Base-by-base conservation (phyloP, 2,113 vertebrate genomes). In the Collichthys lucidus region DNA sequence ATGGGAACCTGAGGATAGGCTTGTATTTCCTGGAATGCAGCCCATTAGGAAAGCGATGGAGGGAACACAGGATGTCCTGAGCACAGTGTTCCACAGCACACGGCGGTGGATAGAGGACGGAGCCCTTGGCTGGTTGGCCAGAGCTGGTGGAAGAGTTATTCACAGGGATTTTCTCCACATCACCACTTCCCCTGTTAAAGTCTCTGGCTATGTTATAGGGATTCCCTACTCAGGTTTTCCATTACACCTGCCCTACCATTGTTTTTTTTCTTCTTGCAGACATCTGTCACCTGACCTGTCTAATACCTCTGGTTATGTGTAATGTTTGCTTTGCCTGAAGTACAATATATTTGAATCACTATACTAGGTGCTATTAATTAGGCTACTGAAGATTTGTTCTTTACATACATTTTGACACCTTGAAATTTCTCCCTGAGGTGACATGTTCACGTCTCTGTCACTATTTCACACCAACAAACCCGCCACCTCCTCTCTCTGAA, bases 21-120 rank as follows among this genome's bases (percentile, higher is more conserved):
- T 82, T 77, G 80, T 79, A 59, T 92, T 95, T 94, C 92, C 94
- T 94, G 93, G 92, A 94, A 90, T 59, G 85, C n/a, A 26, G 88
- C 88, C 86, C 65, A 47, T 80, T 75, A 83, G 92, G 92, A 92
- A 93, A 89, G 80, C 73, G 62, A 89, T 67, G 67, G 84, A 87
- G 86, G 77, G 85, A 88, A 90, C 85, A 83, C 91, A 90, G 92
- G 88, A 91, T 84, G 81, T 88, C 82, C 84, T 86, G 92, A 85
- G 80, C 66, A 83, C 62, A 31, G 77, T 59, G 74, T 77, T 35
- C 73, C 60, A 60, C 53, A 53, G 31, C 29, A 29, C 70, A 65
- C 20, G 15, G 76, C 26, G 19, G n/a, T 57, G 20, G 20, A n/a
- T 60, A 46, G 11, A 24, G 60, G 40, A 10, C 26, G 50, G 29